phyloP scores from a whole-genome alignment of 2,113 vertebrate genomes.

The Paramisgurnus dabryanus region DNA sequence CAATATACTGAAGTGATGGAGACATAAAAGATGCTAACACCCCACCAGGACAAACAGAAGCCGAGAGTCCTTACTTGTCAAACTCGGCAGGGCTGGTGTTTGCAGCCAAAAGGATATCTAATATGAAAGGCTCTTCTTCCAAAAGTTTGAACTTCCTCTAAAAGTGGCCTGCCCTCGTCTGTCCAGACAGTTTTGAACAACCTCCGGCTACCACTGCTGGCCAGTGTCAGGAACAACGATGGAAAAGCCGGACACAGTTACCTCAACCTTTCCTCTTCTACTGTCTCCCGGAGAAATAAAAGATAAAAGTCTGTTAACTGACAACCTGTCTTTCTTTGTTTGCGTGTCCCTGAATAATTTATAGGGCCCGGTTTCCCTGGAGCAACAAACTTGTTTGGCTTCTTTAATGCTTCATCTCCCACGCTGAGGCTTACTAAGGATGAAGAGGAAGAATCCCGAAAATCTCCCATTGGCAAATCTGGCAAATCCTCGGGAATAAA shows the following conservation, averaged over 20 bases:
- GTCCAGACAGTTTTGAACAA: constrained; percentile 61
- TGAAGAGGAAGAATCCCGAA: constrained; percentile 30
- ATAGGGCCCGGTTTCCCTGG: constrained; percentile 56
- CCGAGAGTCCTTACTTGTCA: constrained; percentile 60
- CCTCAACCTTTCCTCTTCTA: constrained; percentile 51
- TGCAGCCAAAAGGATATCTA: constrained; percentile 56
- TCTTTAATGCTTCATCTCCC: constrained; percentile 61
- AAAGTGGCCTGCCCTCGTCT: constrained; percentile 52
- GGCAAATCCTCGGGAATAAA: constrained; percentile 23
- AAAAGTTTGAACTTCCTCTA: constrained; percentile 54
- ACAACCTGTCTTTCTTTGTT: constrained; percentile 68
- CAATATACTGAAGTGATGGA: constrained; percentile 41
- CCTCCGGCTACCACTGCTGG: constrained; percentile 49
- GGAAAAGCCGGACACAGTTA: constrained; percentile 19
- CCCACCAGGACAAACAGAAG: constrained; percentile 39
- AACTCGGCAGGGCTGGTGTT: constrained; percentile 53
- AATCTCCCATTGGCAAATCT: constrained; percentile 28
- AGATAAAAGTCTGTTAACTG: constrained; percentile 62
- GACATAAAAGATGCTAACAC: constrained; percentile 23
- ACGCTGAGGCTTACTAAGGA: constrained; percentile 29
- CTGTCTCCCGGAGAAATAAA: constrained; percentile 52
- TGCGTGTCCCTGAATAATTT: constrained; percentile 72
- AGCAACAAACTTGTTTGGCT: constrained; percentile 58
- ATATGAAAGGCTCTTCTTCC: constrained; percentile 59
- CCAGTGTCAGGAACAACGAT: constrained; percentile 19